A percentile compares a stretch with the other conserved stretches of the same genome.
Conservation (phyloP, 2,113 vertebrate genomes). For the Coreoperca whiteheadi region DNA sequence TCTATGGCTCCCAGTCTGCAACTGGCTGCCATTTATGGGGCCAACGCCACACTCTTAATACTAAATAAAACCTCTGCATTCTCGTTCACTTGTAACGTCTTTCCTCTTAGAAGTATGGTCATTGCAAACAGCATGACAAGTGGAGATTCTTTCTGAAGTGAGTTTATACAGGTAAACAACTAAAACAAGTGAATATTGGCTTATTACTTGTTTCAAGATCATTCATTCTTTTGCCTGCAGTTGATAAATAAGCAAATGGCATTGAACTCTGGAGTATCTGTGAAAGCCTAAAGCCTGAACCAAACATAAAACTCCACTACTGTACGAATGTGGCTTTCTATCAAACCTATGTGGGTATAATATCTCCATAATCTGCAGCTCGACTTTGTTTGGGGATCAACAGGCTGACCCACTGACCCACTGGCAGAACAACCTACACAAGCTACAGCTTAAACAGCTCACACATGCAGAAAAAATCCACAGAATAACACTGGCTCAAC, state of each 20-base stretch:
- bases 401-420: conserved; percentile 36
- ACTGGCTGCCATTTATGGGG: background rate
- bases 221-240: background rate
- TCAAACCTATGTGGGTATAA: conserved; percentile 22
- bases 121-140: background rate
- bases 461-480: conserved; percentile 11
- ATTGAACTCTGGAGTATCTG: background rate
- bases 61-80: background rate
- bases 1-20: background rate
- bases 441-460: conserved; percentile 30
- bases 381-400: conserved; percentile 33
- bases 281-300: background rate
- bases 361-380: conserved; percentile 30
- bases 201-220: background rate
- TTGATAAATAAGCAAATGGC: background rate
- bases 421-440: conserved; percentile 33
- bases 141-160: background rate
- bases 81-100: background rate
- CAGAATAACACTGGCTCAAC: background rate
- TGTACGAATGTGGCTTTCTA: conserved; percentile 6
- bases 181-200: background rate
- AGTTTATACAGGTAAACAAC: background rate
- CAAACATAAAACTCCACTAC: background rate
- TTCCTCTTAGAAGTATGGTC: background rate
- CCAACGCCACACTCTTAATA: background rate